Conservation (phyloP, 2,113 vertebrate genomes). For the Collichthys lucidus region DNA sequence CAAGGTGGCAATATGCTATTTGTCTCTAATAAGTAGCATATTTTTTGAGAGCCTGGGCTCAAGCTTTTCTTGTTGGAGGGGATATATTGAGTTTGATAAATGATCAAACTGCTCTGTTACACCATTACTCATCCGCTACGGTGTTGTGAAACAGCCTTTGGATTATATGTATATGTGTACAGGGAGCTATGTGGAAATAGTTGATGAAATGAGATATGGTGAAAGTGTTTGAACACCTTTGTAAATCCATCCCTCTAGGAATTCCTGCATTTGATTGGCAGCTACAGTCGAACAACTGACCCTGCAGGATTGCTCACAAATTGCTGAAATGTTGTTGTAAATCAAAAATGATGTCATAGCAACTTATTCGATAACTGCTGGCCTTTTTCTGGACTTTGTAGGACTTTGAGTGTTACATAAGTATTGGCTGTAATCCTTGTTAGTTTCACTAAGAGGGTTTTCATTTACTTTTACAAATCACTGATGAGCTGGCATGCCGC, state of each 20-base stretch:
- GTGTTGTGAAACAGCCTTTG: slow-evolving; percentile 65
- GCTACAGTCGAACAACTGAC: slow-evolving; percentile 41
- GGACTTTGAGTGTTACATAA: not conserved
- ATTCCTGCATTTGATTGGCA: slow-evolving; percentile 55
- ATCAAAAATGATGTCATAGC: slow-evolving; percentile 44
- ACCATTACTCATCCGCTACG: slow-evolving; percentile 47
- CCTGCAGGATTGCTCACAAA: slow-evolving; percentile 49
- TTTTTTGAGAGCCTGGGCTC: slow-evolving; percentile 38
- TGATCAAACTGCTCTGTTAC: slow-evolving; percentile 53
- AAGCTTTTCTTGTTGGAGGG: slow-evolving; percentile 44
- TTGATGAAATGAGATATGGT: slow-evolving; percentile 62
- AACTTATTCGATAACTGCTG: slow-evolving; percentile 29
- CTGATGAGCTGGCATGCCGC: not conserved
- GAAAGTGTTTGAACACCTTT: slow-evolving; percentile 55
- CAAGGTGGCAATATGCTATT: slow-evolving; percentile 41
- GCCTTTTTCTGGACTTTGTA: slow-evolving; percentile 20
- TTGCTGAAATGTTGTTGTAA: slow-evolving; percentile 34
- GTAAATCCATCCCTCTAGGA: slow-evolving; percentile 29
- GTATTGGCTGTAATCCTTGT: not conserved
- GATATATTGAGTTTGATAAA: slow-evolving; percentile 64
- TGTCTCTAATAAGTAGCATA: slow-evolving; percentile 64
- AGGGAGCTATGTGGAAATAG: slow-evolving; percentile 63
- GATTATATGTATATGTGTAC: slow-evolving; percentile 57
- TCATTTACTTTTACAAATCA: not conserved
- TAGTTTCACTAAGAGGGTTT: not conserved